phyloP scores from a whole-genome alignment of 1,140 invertebrate species.

The Drosophila persimilis region DNA sequence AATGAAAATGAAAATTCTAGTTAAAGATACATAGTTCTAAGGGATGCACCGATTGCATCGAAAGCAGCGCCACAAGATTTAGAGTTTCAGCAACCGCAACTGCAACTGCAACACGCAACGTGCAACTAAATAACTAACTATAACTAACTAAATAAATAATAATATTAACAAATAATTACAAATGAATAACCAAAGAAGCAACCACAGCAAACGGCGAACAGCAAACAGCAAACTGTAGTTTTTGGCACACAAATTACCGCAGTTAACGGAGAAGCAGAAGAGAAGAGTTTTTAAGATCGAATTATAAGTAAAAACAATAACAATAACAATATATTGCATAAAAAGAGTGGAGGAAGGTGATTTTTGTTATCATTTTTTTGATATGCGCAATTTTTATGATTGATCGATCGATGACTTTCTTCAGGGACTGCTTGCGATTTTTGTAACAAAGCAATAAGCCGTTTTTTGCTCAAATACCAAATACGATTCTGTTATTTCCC shows the following conservation, averaged over 20 bases:
- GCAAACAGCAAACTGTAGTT: constrained; percentile 53
- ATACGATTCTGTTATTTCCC: constrained; percentile 25
- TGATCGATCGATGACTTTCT: constrained; percentile 67
- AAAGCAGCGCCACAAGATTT: constrained; percentile 68
- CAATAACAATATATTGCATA: constrained; percentile 13
- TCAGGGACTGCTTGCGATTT: constrained; percentile 78
- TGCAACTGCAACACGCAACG: constrained; percentile 27
- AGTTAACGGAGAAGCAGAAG: constrained; percentile 20
- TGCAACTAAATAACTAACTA: constrained; percentile 47
- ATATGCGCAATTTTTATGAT: constrained; percentile 73
- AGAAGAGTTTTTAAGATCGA: constrained; percentile 18
- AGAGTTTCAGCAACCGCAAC: constrained; percentile 75
- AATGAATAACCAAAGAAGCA: constrained; percentile 14
- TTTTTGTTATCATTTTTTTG: constrained; percentile 74
- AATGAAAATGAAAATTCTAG: constrained; percentile 19
- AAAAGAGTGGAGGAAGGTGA: constrained; percentile 41
- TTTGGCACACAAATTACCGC: constrained; percentile 48
- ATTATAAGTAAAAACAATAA: constrained; percentile 1
- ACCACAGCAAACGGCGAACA: neutral
- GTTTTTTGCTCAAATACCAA: constrained; percentile 71
- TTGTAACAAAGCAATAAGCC: constrained; percentile 74
- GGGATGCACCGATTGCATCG: constrained; percentile 38
- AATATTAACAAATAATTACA: constrained; percentile 64
- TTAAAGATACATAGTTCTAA: constrained; percentile 46
- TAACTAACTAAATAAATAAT: constrained; percentile 48